These are phyloP conservation scores for Gnathonemus longibarbis DNA, from an alignment of 2,113 vertebrate species.

Conservation along the genomic window DNA sequence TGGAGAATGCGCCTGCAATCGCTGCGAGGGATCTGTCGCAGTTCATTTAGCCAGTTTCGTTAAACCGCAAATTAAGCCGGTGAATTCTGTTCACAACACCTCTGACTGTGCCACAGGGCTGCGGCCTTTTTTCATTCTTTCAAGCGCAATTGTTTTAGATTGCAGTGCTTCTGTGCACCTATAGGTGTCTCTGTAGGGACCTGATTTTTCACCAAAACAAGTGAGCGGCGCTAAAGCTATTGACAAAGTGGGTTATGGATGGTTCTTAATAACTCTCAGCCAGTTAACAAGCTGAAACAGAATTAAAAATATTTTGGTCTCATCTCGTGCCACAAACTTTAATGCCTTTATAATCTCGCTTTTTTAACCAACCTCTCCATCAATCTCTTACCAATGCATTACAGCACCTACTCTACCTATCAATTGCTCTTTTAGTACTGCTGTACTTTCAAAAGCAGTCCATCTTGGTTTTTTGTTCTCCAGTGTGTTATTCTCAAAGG, in stretches of 20 bases:
- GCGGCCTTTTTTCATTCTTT: not conserved
- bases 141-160: not conserved
- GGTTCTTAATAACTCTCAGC: not conserved
- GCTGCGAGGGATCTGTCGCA: not conserved
- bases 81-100: constrained; percentile 7
- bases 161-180: not conserved
- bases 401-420: not conserved
- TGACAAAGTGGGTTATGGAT: not conserved
- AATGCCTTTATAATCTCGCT: not conserved
- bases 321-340: not conserved
- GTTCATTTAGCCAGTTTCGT: constrained; percentile 10
- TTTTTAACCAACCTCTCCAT: not conserved
- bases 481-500: not conserved
- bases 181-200: not conserved
- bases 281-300: not conserved
- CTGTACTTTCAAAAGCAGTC: not conserved
- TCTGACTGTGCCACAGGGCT: not conserved
- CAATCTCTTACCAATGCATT: not conserved
- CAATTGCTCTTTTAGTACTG: not conserved
- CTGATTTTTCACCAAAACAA: not conserved
- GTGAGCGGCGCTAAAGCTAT: not conserved
- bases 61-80: constrained; percentile 15
- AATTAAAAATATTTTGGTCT: not conserved
- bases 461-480: not conserved
- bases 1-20: not conserved